A percentile compares a stretch with the other conserved stretches of the same genome.
These are phyloP conservation scores for Strigops habroptila DNA, from an alignment of 2,113 vertebrate species.

Conservation along the genomic window DNA sequence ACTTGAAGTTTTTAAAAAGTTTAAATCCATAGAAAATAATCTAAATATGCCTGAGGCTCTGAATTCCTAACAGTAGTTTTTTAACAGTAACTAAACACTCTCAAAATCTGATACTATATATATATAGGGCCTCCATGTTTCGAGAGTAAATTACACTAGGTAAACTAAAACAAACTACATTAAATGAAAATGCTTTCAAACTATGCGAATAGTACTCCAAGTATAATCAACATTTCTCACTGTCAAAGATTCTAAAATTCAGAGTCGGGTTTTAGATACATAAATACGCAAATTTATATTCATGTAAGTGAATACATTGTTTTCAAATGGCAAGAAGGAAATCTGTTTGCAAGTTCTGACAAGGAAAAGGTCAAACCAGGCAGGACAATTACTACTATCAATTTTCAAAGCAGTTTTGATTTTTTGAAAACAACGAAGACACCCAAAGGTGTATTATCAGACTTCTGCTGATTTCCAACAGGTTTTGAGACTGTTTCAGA, in stretches of 20 bases:
- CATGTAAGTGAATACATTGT: neutral
- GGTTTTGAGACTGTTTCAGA: neutral
- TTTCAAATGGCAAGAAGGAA: neutral
- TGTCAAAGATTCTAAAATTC: neutral
- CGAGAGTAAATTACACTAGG: neutral
- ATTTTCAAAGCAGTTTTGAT: neutral
- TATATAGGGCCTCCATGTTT: neutral
- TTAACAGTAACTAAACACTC: neutral
- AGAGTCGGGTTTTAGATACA: neutral
- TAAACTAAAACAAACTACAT: neutral
- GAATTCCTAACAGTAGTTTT: neutral
- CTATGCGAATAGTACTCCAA: rapidly evolving
- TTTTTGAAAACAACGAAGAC: neutral
- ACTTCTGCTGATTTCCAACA: neutral
- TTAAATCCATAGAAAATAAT: neutral
- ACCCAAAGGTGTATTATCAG: neutral
- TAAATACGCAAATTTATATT: neutral
- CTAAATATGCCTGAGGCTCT: neutral
- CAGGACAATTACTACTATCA: neutral
- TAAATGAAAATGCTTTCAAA: neutral
- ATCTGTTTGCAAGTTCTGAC: neutral
- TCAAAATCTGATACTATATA: neutral
- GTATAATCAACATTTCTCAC: neutral
- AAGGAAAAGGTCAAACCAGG: neutral
- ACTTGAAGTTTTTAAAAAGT: neutral